phyloP scores from a whole-genome alignment of 2,888 invertebrate genomes.

The Chironomus tentans region DNA sequence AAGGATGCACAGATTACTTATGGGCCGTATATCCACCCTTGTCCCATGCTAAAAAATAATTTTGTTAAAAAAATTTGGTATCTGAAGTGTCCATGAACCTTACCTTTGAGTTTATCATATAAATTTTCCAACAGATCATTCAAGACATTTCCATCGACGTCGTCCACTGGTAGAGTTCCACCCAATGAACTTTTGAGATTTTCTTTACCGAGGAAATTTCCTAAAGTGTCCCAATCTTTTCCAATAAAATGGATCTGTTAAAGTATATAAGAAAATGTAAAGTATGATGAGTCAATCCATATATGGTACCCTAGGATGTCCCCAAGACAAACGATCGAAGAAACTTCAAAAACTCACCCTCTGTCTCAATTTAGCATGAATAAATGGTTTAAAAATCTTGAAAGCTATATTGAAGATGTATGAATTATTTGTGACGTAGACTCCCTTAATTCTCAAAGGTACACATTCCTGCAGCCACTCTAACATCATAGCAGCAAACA shows the following conservation, averaged over 20 bases:
- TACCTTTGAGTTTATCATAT: background rate
- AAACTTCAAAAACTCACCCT: background rate
- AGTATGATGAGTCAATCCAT: too few relatives aligned
- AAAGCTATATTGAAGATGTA: slow-evolving; percentile 78
- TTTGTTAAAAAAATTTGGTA: background rate
- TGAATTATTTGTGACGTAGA: slow-evolving; percentile 81
- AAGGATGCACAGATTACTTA: background rate
- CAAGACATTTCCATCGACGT: slow-evolving; percentile 6
- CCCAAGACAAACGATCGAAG: too few relatives aligned
- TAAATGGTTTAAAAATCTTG: slow-evolving; percentile 78
- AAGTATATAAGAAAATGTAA: too few relatives aligned
- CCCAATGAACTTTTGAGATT: background rate
- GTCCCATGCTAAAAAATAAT: background rate
- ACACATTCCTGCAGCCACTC: slow-evolving; percentile 77
- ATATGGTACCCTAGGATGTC: too few relatives aligned
- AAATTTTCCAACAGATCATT: background rate
- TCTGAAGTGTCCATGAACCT: too few relatives aligned
- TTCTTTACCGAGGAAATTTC: background rate
- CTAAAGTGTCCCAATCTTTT: background rate
- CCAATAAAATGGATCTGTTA: slow-evolving; percentile 10
- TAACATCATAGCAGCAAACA: slow-evolving; percentile 58
- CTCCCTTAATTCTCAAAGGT: slow-evolving; percentile 70
- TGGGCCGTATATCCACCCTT: background rate
- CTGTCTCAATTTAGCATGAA: slow-evolving; percentile 41
- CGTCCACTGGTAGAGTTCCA: background rate